A percentile compares a stretch with the other conserved stretches of the same genome.
phyloP scores from a whole-genome alignment of 2,797 vertebrate species.

The Sternotherus odoratus region DNA sequence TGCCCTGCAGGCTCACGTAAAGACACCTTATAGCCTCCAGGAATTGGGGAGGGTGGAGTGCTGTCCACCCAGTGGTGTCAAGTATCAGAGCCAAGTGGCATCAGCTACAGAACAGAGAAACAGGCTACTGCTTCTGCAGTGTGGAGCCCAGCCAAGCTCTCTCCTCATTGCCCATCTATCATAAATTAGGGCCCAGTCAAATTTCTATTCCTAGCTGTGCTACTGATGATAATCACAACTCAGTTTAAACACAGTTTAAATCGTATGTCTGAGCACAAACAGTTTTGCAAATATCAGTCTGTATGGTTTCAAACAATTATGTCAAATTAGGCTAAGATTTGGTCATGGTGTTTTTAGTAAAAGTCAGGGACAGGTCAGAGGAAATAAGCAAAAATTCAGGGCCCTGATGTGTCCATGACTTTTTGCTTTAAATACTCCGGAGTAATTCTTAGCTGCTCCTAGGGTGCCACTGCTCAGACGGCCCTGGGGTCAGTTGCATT shows the following conservation, averaged over 20 bases:
- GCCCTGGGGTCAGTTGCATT: no score
- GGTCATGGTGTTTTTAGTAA: no score
- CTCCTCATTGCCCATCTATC: neutral
- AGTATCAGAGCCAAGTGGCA: neutral
- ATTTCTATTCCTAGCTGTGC: neutral
- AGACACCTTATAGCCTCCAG: neutral
- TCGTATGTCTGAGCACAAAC: neutral
- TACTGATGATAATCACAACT: conserved; percentile 9
- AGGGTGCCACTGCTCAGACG: no score
- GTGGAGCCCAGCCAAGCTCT: neutral
- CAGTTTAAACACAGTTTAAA: neutral
- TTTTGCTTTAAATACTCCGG: no score
- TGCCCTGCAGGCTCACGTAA: neutral
- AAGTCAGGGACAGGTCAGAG: no score
- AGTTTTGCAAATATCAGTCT: neutral
- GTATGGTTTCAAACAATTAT: neutral
- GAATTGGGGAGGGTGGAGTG: neutral
- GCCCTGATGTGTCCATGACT: no score
- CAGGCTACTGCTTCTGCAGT: neutral
- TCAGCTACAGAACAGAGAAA: neutral
- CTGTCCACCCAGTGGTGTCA: neutral
- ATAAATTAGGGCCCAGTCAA: neutral
- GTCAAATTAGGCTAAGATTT: no score
- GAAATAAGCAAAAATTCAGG: no score
- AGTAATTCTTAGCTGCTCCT: no score